Evolutionary conservation across 1,140 invertebrate genomes (phyloP).

Genomic region (Aphaenogaster ashmeadi): DNA sequence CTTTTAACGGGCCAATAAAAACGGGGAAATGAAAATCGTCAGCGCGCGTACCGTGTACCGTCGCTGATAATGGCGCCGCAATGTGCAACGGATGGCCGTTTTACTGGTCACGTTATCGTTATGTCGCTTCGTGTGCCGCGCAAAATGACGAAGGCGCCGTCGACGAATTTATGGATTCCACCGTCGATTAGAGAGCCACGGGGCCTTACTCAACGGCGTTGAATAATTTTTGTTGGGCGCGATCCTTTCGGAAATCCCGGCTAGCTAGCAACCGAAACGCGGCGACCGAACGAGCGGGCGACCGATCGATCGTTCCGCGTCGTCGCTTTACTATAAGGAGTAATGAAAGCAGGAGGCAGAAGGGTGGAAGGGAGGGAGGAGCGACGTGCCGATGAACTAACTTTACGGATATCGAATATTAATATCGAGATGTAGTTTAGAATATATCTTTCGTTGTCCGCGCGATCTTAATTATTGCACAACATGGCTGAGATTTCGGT

Average conservation of each 20-base stretch:
- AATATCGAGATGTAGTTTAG: conserved; percentile 37
- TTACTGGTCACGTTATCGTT: conserved; percentile 66
- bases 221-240: conserved; percentile 70
- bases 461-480: conserved; percentile 32
- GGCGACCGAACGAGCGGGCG: conserved; percentile 46
- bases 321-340: conserved; percentile 67
- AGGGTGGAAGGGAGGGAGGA: not conserved
- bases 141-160: conserved; percentile 18
- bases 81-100: conserved; percentile 40
- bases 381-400: conserved; percentile 69
- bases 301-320: conserved; percentile 72
- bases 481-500: not conserved
- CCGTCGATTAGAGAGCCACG: conserved; percentile 71
- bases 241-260: conserved; percentile 57
- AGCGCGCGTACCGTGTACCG: conserved; percentile 59
- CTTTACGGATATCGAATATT: conserved; percentile 55
- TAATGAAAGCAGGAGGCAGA: conserved; percentile 58
- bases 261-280: conserved; percentile 35
- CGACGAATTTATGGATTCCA: conserved; percentile 76
- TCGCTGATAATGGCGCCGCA: conserved; percentile 75
- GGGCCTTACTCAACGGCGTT: conserved; percentile 34
- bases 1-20: conserved; percentile 84
- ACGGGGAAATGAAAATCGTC: conserved; percentile 81
- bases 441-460: conserved; percentile 5
- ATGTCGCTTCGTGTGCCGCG: conserved; percentile 51